These are phyloP conservation scores for Halichondria panicea DNA, from an alignment of 37 sponge, comb jelly and placozoan species.

Conservation along the genomic window DNA sequence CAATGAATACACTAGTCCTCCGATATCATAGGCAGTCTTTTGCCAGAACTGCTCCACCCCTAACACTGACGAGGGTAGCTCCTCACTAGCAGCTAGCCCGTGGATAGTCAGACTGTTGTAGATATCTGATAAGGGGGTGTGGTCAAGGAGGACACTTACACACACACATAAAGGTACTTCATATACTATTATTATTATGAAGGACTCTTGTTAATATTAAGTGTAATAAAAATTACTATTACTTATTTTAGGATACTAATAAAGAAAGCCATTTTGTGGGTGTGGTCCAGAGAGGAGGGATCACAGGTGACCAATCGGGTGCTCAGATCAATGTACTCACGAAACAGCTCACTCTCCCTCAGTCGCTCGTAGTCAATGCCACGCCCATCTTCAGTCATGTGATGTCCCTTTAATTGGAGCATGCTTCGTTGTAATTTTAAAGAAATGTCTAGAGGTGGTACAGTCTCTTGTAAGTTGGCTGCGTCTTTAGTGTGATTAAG, in stretches of 20 bases:
- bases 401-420: slow-evolving; percentile 63
- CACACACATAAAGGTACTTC: not conserved
- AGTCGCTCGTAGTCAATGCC: slow-evolving; percentile 70
- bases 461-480: not conserved
- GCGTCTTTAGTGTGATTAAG: no score
- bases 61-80: slow-evolving; percentile 74
- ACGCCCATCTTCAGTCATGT: slow-evolving; percentile 69
- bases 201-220: not conserved
- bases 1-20: slow-evolving; percentile 71
- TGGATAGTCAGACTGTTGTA: slow-evolving; percentile 88
- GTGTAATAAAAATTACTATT: not conserved
- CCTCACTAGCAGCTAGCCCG: slow-evolving; percentile 42
- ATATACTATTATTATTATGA: not conserved
- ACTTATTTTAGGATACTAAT: slow-evolving; percentile 75
- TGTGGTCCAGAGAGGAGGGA: slow-evolving; percentile 13
- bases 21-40: slow-evolving; percentile 71
- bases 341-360: slow-evolving; percentile 42
- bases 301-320: slow-evolving; percentile 38
- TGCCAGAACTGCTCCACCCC: slow-evolving; percentile 76
- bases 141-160: slow-evolving; percentile 15
- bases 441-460: slow-evolving; percentile 25
- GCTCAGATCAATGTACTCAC: slow-evolving; percentile 32
- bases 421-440: slow-evolving; percentile 60
- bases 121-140: slow-evolving; percentile 44
- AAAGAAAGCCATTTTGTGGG: slow-evolving; percentile 77